Evolutionary conservation across 2,797 vertebrate species (phyloP).

Genomic region (Cuculus canorus): DNA sequence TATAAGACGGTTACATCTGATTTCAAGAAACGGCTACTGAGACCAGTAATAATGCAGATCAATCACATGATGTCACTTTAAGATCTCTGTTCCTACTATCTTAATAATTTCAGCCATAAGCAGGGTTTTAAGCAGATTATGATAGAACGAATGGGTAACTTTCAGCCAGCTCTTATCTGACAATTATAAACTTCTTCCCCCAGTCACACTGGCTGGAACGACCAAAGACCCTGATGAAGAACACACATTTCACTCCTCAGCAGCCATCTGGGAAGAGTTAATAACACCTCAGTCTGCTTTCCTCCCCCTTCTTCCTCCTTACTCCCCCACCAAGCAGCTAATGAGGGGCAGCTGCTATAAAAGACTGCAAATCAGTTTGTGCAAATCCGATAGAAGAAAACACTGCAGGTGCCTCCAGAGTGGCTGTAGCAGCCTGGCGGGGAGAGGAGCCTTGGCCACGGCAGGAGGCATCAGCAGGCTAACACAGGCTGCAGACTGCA

Average conservation of each 20-base stretch:
- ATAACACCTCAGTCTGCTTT: neutral
- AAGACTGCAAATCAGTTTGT: neutral
- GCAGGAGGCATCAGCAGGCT: neutral
- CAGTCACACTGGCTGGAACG: neutral
- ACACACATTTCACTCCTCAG: accelerated
- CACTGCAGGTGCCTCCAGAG: neutral
- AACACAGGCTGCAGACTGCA: neutral
- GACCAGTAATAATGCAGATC: neutral
- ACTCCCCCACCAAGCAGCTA: neutral
- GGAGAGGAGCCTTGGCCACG: neutral
- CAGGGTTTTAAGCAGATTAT: neutral
- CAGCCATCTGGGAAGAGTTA: neutral
- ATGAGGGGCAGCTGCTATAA: neutral
- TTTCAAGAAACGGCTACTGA: neutral
- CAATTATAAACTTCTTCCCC: neutral
- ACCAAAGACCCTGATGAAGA: neutral
- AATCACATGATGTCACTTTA: neutral
- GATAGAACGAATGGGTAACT: neutral
- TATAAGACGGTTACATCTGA: neutral
- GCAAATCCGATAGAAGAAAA: neutral
- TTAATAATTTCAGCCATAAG: neutral
- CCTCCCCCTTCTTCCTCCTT: neutral
- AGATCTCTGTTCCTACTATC: neutral
- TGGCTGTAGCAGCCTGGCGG: neutral
- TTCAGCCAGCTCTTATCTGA: neutral